Conservation (phyloP, 2,888 invertebrate genomes). For the Saturnia japonica region DNA sequence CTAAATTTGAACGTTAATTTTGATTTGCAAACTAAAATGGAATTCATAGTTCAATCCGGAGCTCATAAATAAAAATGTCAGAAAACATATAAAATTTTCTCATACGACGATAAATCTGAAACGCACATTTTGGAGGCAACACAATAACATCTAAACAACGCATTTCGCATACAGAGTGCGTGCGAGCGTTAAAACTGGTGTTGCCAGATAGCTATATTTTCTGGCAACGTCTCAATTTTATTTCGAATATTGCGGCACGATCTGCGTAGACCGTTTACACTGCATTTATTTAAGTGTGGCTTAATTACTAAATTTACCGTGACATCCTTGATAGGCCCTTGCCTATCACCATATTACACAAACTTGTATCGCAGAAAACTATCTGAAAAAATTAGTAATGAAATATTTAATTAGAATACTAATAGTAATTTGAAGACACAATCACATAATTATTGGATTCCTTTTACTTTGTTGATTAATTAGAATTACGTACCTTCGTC, state of each 20-base stretch:
- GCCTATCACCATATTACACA: too few species aligned
- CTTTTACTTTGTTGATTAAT: too few species aligned
- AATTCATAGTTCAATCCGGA: neutral
- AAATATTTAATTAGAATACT: too few species aligned
- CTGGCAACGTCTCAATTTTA: neutral
- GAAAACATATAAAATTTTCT: conserved; percentile 18
- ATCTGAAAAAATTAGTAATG: too few species aligned
- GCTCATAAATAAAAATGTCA: conserved; percentile 15
- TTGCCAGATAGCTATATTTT: neutral
- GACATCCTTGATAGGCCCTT: too few species aligned
- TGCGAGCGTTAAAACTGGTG: conserved; percentile 11
- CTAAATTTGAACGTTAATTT: neutral
- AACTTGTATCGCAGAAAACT: too few species aligned
- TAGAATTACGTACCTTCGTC: too few species aligned
- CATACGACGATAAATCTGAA: conserved; percentile 30
- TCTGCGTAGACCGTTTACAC: neutral
- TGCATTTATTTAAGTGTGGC: too few species aligned
- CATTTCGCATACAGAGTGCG: conserved; percentile 23
- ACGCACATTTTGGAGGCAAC: conserved; percentile 36
- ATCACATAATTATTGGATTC: too few species aligned
- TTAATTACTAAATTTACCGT: conserved; percentile 14
- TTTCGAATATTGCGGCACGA: neutral
- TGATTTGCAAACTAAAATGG: neutral
- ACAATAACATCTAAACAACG: conserved; percentile 46
- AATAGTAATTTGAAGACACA: too few species aligned